Evolutionary conservation across 2,888 invertebrate genomes (phyloP).

Genomic region (Minunthozetes semirufus): DNA sequence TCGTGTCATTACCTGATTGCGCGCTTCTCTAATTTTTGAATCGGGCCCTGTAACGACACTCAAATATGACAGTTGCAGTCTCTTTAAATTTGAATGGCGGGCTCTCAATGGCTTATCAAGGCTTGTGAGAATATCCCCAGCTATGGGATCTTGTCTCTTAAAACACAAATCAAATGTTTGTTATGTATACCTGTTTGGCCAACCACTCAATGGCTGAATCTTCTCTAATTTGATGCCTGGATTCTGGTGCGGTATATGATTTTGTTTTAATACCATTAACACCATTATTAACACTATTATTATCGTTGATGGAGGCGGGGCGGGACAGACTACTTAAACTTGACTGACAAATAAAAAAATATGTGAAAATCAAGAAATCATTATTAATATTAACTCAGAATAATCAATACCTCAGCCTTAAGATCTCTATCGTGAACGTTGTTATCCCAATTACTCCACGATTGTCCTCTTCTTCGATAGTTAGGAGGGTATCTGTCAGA

Average conservation of each 20-base stretch:
- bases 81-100: too few relatives aligned
- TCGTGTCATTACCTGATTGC: too few relatives aligned
- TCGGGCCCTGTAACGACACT: too few relatives aligned
- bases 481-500: background rate
- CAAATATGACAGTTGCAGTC: too few relatives aligned
- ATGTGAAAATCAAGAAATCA: background rate
- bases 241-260: conserved; percentile 19
- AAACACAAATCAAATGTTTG: too few relatives aligned
- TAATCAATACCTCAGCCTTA: conserved; percentile 1
- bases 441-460: conserved; percentile 28
- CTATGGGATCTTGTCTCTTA: too few relatives aligned
- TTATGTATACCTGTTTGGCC: conserved; percentile 29
- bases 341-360: background rate
- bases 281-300: background rate
- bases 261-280: background rate
- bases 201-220: conserved; percentile 22
- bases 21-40: too few relatives aligned
- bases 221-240: background rate
- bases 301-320: conserved; percentile 11
- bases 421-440: background rate
- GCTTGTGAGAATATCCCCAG: too few relatives aligned
- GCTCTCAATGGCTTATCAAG: too few relatives aligned
- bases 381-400: background rate
- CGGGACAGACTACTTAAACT: conserved; percentile 25
- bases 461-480: conserved; percentile 13